Conservation (phyloP, 2,888 invertebrate genomes). For the Glaucopsyche alexis region DNA sequence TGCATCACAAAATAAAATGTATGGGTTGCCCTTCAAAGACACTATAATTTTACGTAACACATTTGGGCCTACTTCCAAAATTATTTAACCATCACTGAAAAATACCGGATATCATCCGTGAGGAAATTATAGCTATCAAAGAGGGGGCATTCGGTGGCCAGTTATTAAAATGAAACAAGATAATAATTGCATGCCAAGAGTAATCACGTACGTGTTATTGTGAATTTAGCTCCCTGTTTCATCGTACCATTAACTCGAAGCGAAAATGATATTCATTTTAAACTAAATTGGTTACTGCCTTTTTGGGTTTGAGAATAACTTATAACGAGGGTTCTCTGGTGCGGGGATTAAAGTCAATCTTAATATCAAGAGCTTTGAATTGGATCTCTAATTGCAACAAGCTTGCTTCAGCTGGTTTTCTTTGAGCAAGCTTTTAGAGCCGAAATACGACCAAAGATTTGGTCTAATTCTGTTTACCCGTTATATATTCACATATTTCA, state of each 20-base stretch:
- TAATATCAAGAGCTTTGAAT: neutral
- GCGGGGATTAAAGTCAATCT: neutral
- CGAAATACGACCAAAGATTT: no score
- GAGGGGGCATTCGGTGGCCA: neutral
- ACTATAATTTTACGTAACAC: neutral
- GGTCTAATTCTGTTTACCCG: no score
- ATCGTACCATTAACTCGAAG: neutral
- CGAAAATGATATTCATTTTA: constrained; percentile 22
- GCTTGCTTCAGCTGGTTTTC: no score
- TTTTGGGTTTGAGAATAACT: neutral
- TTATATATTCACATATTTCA: no score
- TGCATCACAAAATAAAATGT: no score
- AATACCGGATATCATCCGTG: neutral
- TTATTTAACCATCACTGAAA: neutral
- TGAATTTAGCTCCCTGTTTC: constrained; percentile 17
- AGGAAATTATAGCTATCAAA: constrained; percentile 19
- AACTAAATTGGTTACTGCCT: constrained; percentile 11
- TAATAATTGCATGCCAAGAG: constrained; percentile 7
- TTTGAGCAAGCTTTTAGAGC: no score
- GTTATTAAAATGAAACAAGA: constrained; percentile 23
- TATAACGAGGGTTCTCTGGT: neutral
- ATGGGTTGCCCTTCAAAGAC: neutral
- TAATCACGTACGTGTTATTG: constrained; percentile 12
- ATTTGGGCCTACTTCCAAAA: neutral
- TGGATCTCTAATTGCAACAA: no score